Percentiles rank a stretch among this genome's conserved stretches.
Evolutionary conservation across 2,888 invertebrate genomes (phyloP).

Genomic region (Hirtodrosophila histrioides): DNA sequence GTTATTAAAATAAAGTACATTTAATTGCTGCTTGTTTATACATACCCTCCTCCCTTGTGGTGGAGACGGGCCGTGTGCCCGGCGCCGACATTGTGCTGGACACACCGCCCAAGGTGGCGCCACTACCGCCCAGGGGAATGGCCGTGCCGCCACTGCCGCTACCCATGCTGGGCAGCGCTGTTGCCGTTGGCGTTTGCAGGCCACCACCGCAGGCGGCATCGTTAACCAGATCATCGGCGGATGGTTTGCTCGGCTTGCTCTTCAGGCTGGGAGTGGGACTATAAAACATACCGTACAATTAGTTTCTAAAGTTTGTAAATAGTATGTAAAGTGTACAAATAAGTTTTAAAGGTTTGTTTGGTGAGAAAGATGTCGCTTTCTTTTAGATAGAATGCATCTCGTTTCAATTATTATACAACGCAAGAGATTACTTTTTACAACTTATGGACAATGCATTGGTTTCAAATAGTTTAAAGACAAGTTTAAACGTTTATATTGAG

Average conservation of each 20-base stretch:
- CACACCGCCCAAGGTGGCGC: constrained; percentile 70
- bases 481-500: too few relatives aligned
- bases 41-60: constrained; percentile 86
- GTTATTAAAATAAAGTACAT: too few relatives aligned
- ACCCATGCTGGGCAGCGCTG: constrained; percentile 70
- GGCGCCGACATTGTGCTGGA: constrained; percentile 56
- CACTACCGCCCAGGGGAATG: constrained; percentile 70
- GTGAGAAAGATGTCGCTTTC: too few relatives aligned
- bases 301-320: background rate
- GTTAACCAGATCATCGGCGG: constrained; percentile 83
- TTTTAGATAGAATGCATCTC: too few relatives aligned
- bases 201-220: constrained; percentile 76
- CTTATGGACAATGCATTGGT: too few relatives aligned
- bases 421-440: too few relatives aligned
- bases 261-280: constrained; percentile 88
- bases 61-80: constrained; percentile 82
- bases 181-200: constrained; percentile 81
- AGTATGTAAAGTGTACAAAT: too few relatives aligned
- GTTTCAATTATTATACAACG: too few relatives aligned
- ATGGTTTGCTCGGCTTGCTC: constrained; percentile 85
- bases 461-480: too few relatives aligned
- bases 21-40: too few relatives aligned
- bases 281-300: background rate
- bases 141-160: constrained; percentile 69
- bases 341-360: too few relatives aligned